These are phyloP conservation scores for Poeciliopsis prolifica DNA, from an alignment of 2,113 vertebrate species.

Conservation along the genomic window DNA sequence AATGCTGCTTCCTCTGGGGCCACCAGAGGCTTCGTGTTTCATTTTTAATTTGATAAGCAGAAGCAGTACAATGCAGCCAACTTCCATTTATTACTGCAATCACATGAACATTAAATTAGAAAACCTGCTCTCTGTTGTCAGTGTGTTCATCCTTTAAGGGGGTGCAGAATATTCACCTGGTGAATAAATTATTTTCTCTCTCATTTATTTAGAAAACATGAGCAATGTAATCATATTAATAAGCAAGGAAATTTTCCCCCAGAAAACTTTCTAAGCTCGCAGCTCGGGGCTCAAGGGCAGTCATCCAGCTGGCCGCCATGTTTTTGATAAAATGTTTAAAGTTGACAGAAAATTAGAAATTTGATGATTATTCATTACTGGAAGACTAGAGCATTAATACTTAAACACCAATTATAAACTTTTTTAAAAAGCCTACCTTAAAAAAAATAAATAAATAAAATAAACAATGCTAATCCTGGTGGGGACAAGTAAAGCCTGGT, in stretches of 20 bases:
- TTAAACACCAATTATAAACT: too few species aligned
- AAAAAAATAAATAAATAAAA: too few species aligned
- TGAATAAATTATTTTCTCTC: neutral
- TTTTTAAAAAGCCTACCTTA: too few species aligned
- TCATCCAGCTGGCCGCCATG: too few species aligned
- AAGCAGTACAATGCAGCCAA: neutral
- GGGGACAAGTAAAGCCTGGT: too few species aligned
- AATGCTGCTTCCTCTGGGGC: neutral
- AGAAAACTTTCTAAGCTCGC: too few species aligned
- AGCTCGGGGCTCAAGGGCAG: too few species aligned
- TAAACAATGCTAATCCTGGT: too few species aligned
- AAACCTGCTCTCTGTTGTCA: neutral
- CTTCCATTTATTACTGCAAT: neutral
- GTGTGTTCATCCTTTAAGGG: neutral
- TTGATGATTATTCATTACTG: too few species aligned
- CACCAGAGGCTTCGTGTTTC: conserved; percentile 1
- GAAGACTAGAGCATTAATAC: too few species aligned
- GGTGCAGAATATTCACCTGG: neutral
- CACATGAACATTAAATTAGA: neutral
- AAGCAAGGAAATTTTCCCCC: neutral
- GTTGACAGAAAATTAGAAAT: too few species aligned
- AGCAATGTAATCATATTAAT: neutral
- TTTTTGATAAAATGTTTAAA: too few species aligned
- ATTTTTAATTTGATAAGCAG: conserved; percentile 2
- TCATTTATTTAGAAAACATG: neutral